Evolutionary conservation across 2,113 vertebrate species (phyloP), one percentile per base, ranked within the genome.

Genomic region (Tor tambroides): DNA sequence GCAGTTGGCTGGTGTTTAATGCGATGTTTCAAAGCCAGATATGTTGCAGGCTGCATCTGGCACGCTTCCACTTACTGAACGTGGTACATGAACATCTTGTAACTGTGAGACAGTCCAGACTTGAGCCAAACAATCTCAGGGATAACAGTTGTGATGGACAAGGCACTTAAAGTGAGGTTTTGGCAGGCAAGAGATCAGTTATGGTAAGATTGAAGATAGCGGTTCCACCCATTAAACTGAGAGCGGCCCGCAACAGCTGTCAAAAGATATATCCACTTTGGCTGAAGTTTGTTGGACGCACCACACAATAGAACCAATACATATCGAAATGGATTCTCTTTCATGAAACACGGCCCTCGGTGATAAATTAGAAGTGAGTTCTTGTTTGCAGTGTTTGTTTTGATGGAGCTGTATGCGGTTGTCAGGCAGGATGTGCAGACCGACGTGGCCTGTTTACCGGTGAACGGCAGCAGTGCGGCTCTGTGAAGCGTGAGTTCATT

Each of bases 121-220:
- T 28, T 80, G 46, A 82, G 63, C 83, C 83, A 75, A 87, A 80
- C 83, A 65, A 87, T 79, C 80, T 89, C 61, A 74, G 46, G 76
- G 46, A 87, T 90, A 87, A 88, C 81, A 85, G 56, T 46, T 63
- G 49, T 79, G 85, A 91, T 38, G 71, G 87, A 86, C 61, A 92
- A 88, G 90, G 90, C 80, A 89, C 89, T 86, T 87, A 84, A 84
- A 87, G 78, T 91, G 88, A 88, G 86, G 84, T 86, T 90, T 91
- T 90, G 86, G 86, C 83, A 85, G 43, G 80, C 87, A 89, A 87
- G 87, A 91, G 89, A 87, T 87, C 80, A 83, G 91, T 93, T 92
- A 90, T 85, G 69, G 86, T 90, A 90, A 88, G 88, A 92, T 92
- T 91, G 49, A 89, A 90, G 86, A 87, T 84, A 90, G 84, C 88